These are phyloP conservation scores for Lamproptera curius DNA, from an alignment of 2,888 invertebrate genomes.

Conservation along the genomic window DNA sequence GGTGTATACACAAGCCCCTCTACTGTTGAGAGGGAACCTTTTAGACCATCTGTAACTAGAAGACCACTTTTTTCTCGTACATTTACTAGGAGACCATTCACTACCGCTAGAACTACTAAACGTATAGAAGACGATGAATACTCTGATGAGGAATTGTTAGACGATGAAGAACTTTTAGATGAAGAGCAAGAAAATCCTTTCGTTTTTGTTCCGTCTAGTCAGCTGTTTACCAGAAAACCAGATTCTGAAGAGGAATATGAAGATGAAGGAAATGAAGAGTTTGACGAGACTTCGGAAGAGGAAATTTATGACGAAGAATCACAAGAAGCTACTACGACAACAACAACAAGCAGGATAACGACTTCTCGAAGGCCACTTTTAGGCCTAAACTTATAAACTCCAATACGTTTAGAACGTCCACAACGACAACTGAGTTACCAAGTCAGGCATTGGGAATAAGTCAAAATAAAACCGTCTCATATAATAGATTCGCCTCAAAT, in stretches of 20 bases:
- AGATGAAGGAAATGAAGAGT: constrained; percentile 35
- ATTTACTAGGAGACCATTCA: constrained; percentile 61
- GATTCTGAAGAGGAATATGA: constrained; percentile 40
- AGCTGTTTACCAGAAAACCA: constrained; percentile 63
- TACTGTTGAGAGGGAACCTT: constrained; percentile 49
- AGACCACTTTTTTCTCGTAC: constrained; percentile 55
- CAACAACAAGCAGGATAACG: constrained; percentile 29
- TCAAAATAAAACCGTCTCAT: constrained; percentile 53
- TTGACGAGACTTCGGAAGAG: constrained; percentile 37
- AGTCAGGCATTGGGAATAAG: constrained; percentile 36
- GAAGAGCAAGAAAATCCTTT: constrained; percentile 62
- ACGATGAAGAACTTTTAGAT: constrained; percentile 36
- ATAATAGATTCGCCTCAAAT: constrained; percentile 49
- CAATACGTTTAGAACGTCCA: constrained; percentile 65
- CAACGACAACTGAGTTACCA: constrained; percentile 41
- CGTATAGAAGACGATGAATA: constrained; percentile 60
- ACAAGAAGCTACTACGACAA: constrained; percentile 25
- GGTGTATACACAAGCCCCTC: constrained; percentile 69
- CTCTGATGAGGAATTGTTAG: constrained; percentile 49
- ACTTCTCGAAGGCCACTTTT: constrained; percentile 50
- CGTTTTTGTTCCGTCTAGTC: constrained; percentile 64
- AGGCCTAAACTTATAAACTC: constrained; percentile 59
- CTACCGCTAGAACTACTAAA: constrained; percentile 61
- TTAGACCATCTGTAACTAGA: constrained; percentile 48
- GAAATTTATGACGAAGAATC: constrained; percentile 41